These are phyloP conservation scores for Drosophila formosana DNA, from an alignment of 2,888 invertebrate genomes.

Conservation along the genomic window DNA sequence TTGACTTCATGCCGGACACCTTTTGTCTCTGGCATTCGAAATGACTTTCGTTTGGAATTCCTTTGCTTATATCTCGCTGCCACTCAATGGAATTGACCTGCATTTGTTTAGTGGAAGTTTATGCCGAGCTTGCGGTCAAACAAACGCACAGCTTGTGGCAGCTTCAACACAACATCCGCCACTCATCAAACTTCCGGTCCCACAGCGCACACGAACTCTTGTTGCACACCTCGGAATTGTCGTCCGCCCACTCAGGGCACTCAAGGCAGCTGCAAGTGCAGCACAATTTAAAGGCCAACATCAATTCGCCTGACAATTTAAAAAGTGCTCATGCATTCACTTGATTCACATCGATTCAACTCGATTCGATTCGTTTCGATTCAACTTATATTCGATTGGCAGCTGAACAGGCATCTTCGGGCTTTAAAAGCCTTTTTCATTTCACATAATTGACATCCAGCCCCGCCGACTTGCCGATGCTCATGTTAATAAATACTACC, in stretches of 20 bases:
- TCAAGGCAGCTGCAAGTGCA: slow-evolving; percentile 11
- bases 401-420: slow-evolving; percentile 1
- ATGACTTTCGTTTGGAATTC: slow-evolving; percentile 48
- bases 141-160: background rate
- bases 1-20: slow-evolving; percentile 3
- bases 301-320: background rate
- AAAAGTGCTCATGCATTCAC: background rate
- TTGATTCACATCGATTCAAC: background rate
- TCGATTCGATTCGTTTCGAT: background rate
- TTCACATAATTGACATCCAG: background rate
- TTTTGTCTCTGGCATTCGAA: slow-evolving; percentile 35
- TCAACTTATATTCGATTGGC: background rate
- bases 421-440: background rate
- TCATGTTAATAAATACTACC: background rate
- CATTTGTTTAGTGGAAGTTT: slow-evolving; percentile 44
- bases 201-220: background rate
- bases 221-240: background rate
- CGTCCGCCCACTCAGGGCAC: background rate
- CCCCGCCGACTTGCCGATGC: background rate
- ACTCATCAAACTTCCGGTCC: background rate
- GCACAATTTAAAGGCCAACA: background rate
- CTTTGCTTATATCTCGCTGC: slow-evolving; percentile 38
- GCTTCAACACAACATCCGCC: background rate
- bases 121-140: slow-evolving; percentile 8
- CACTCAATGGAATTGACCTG: slow-evolving; percentile 60